Conservation (phyloP, 2,113 vertebrate genomes). For the Pachyramphus minor region DNA sequence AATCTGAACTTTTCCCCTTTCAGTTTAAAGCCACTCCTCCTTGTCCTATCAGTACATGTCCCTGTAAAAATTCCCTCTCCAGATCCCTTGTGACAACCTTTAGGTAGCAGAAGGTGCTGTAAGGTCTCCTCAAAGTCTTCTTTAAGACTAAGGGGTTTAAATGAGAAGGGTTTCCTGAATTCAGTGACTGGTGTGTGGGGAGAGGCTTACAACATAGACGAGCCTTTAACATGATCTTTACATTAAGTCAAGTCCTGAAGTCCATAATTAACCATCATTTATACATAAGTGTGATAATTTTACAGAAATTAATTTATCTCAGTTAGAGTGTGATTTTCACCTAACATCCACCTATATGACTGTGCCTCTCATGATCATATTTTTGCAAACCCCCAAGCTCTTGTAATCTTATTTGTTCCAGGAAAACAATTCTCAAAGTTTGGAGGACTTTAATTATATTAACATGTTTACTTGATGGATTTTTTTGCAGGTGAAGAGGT, state of each 20-base stretch:
- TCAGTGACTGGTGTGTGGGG: neutral
- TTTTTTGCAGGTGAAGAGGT: neutral
- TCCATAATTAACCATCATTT: neutral
- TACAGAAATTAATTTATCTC: neutral
- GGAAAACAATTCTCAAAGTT: neutral
- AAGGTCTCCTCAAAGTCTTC: neutral
- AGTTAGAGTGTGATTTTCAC: neutral
- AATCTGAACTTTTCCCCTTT: neutral
- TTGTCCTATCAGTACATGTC: neutral
- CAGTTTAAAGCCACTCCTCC: neutral
- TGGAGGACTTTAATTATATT: neutral
- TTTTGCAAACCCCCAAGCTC: neutral
- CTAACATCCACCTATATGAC: neutral
- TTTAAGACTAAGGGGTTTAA: neutral
- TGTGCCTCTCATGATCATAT: accelerated
- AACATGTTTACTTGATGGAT: neutral
- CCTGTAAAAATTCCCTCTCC: neutral
- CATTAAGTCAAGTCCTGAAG: neutral
- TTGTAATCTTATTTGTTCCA: neutral
- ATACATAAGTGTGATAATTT: neutral
- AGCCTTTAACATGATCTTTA: neutral
- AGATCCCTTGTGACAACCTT: accelerated
- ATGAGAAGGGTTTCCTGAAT: neutral
- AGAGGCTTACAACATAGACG: neutral
- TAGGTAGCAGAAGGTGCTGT: neutral